phyloP scores from a whole-genome alignment of 2,888 invertebrate species.

The Agrochola lota region DNA sequence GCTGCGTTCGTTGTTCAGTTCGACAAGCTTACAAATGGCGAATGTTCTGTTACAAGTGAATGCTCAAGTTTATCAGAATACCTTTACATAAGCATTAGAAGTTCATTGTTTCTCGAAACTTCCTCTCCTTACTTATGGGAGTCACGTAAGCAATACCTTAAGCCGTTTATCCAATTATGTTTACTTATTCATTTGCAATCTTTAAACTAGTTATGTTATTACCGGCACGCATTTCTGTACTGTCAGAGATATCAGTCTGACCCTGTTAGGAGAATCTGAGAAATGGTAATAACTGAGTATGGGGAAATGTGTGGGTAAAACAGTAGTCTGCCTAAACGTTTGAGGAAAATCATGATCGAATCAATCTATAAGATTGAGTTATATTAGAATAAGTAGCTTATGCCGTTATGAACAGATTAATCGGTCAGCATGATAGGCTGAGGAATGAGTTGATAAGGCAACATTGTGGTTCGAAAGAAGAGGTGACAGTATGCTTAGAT shows the following conservation, averaged over 20 bases:
- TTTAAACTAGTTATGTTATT: conserved; percentile 54
- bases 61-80: too few species aligned
- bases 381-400: too few species aligned
- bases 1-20: too few species aligned
- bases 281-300: not conserved
- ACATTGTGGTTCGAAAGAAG: too few species aligned
- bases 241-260: conserved; percentile 34
- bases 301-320: not conserved
- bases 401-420: too few species aligned
- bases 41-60: too few species aligned
- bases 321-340: not conserved
- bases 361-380: not conserved
- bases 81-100: conserved; percentile 15
- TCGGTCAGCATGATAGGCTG: too few species aligned
- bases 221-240: conserved; percentile 57
- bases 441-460: too few species aligned
- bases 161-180: conserved; percentile 54
- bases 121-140: conserved; percentile 23
- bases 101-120: conserved; percentile 50
- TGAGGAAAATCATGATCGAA: not conserved
- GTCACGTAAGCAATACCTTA: conserved; percentile 32
- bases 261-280: conserved; percentile 26
- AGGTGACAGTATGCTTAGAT: too few species aligned
- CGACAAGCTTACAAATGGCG: too few species aligned
- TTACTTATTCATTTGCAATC: conserved; percentile 44